A percentile compares a stretch with the other conserved stretches of the same genome.
Conservation (phyloP, 2,113 vertebrate genomes). For the human region DNA sequence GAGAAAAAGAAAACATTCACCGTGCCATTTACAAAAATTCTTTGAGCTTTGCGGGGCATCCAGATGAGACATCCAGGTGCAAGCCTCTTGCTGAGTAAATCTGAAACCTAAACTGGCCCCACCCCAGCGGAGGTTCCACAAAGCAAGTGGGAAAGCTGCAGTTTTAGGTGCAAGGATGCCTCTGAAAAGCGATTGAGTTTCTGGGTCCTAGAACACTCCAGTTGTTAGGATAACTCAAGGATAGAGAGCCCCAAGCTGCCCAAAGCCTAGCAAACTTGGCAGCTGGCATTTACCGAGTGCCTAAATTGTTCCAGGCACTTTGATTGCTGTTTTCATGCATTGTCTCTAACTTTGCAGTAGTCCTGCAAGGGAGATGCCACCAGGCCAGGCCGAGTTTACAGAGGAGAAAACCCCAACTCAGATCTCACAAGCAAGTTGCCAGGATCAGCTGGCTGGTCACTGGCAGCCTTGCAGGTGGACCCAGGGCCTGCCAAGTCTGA, state of each 20-base stretch:
- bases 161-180: not conserved
- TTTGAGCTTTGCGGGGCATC: not conserved
- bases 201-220: not conserved
- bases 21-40: not conserved
- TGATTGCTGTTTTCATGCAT: not conserved
- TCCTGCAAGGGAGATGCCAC: not conserved
- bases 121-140: not conserved
- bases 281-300: not conserved
- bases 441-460: not conserved
- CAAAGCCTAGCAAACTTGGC: not conserved
- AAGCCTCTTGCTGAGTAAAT: not conserved
- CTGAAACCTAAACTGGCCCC: not conserved
- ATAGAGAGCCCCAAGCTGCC: not conserved
- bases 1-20: not conserved
- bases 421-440: not conserved
- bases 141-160: not conserved
- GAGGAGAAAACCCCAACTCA: not conserved
- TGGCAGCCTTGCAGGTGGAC: not conserved
- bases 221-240: not conserved
- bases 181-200: not conserved
- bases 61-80: not conserved
- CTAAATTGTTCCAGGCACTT: not conserved
- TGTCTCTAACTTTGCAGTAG: not conserved
- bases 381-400: not conserved
- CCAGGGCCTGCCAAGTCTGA: not conserved